Conservation (phyloP, 2,113 vertebrate species). For the Blennius ocellaris region DNA sequence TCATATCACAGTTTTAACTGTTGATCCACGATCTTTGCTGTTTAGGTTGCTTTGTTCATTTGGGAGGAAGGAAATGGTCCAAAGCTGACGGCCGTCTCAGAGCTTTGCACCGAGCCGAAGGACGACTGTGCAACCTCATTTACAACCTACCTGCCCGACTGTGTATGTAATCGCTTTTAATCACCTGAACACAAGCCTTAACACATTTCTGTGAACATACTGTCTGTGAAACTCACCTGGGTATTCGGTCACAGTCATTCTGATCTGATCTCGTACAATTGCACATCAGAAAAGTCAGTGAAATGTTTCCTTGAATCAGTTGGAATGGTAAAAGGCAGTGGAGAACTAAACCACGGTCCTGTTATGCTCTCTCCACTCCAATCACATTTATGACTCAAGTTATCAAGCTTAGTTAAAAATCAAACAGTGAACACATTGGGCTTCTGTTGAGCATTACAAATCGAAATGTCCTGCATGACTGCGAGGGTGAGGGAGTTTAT, state of each 20-base stretch:
- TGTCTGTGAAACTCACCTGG: background rate
- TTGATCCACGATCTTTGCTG: background rate
- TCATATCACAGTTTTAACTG: background rate
- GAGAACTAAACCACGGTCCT: background rate
- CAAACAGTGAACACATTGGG: background rate
- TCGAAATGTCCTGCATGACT: background rate
- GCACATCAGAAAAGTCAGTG: background rate
- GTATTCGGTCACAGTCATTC: too few species aligned
- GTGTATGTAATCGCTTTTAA: constrained; percentile 81
- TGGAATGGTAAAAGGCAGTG: background rate
- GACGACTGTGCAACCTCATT: constrained; percentile 84
- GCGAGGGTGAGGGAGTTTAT: background rate
- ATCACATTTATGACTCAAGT: constrained; percentile 9
- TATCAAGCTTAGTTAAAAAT: background rate
- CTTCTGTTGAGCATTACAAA: background rate
- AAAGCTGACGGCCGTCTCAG: constrained; percentile 85
- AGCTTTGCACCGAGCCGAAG: constrained; percentile 81
- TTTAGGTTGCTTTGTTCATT: constrained; percentile 90
- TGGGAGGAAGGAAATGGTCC: constrained; percentile 90
- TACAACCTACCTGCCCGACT: constrained; percentile 84
- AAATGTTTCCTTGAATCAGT: background rate
- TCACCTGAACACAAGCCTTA: background rate
- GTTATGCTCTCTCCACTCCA: background rate
- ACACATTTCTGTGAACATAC: background rate
- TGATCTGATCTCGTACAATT: too few species aligned